These are phyloP conservation scores for Heliconius cydno DNA, from an alignment of 2,888 invertebrate species.

Conservation along the genomic window DNA sequence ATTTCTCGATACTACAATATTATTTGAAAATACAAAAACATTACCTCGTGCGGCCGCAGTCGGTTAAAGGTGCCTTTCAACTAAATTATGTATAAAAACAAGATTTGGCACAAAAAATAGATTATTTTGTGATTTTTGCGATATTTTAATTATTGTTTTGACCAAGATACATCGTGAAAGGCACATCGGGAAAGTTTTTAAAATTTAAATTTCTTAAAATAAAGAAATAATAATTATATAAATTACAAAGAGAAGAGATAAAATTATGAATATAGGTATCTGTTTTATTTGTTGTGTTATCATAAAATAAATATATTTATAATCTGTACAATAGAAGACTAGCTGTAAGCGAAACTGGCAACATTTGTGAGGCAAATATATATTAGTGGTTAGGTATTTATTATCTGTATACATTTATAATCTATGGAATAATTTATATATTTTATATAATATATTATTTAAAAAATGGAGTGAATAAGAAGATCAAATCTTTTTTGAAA, in stretches of 20 bases:
- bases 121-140: neutral
- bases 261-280: conserved; percentile 3
- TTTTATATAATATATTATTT: neutral
- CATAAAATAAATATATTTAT: conserved; percentile 13
- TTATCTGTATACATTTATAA: conserved; percentile 5
- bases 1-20: conserved; percentile 3
- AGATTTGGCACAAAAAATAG: conserved; percentile 6
- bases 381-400: conserved; percentile 1
- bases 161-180: neutral
- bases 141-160: neutral
- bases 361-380: conserved; percentile 24
- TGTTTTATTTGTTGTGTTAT: conserved; percentile 10
- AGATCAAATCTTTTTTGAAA: neutral
- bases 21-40: conserved; percentile 1
- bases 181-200: neutral
- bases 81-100: neutral
- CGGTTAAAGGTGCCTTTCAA: neutral
- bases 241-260: neutral
- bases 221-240: neutral
- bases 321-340: conserved; percentile 30
- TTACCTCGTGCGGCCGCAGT: neutral
- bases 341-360: conserved; percentile 40
- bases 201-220: neutral
- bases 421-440: conserved; percentile 3
- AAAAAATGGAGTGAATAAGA: neutral